Percentiles rank a stretch among this genome's conserved stretches.
Conservation (phyloP, 2,888 invertebrate species). For the Stenolophus ochropezus region DNA sequence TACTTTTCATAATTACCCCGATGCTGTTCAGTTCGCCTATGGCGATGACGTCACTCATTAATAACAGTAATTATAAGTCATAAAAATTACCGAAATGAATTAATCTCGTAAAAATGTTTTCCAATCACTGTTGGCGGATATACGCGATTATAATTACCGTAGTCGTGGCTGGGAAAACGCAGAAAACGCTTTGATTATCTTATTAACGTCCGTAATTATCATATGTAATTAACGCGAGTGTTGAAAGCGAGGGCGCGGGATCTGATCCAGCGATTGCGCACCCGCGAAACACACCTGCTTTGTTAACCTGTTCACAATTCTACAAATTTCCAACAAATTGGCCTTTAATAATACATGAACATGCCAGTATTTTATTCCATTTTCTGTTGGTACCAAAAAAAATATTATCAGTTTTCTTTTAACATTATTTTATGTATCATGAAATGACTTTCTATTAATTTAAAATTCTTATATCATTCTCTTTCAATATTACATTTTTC, state of each 20-base stretch:
- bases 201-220: conserved; percentile 55
- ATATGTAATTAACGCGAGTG: conserved; percentile 52
- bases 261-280: neutral
- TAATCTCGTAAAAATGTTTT: conserved; percentile 58
- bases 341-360: neutral
- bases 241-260: conserved; percentile 20
- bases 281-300: conserved; percentile 14
- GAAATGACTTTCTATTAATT: too few relatives aligned
- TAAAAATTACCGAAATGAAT: conserved; percentile 60
- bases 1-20: conserved; percentile 55
- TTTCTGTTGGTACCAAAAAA: neutral
- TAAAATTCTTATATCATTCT: too few relatives aligned
- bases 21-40: conserved; percentile 6
- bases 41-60: conserved; percentile 60
- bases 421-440: too few relatives aligned
- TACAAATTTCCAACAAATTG: neutral
- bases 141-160: conserved; percentile 39
- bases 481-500: too few relatives aligned
- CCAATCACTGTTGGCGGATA: conserved; percentile 59
- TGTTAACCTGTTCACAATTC: neutral
- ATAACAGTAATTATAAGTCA: conserved; percentile 60
- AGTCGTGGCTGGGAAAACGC: conserved; percentile 36
- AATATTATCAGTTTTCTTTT: neutral
- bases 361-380: neutral
- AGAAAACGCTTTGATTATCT: conserved; percentile 56